Base-by-base conservation (phyloP, 2,797 vertebrate genomes). In the Cryptoblepharus egeriae region DNA sequence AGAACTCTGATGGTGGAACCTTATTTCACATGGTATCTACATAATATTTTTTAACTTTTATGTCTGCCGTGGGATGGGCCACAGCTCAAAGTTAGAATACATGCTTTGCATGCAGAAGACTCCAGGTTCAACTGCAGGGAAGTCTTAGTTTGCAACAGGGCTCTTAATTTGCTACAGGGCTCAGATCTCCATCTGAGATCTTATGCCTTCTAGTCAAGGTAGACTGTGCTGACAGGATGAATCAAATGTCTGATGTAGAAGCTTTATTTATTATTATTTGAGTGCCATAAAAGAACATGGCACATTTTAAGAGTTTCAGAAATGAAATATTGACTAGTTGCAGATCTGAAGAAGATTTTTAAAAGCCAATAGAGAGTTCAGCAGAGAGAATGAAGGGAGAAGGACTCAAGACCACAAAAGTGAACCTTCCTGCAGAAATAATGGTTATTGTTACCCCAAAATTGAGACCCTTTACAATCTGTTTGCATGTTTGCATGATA, bases 61-160 rank as follows among this genome's bases (percentile, higher is more conserved):
- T 85, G 81, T 85, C 64, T 87, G 77, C 85, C 86, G 86, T 45
- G 55, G 67, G 7, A 35, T 32, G 24, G 24, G 28, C 5, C 24
- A 37, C 8, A n/a, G 26, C 22, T 18, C 8, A 65, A 26, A 13
- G 45, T 7, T 49, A 49, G 45, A 49, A 12, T 49, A 49, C 9
- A 49, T 49, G 45, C 45, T 2, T 49, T 49, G 45, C 45, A 49
- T 49, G 12, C 8, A 49, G 45, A 49, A 49, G 45, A 49, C 45
- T 49, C 37, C 37, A 30, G 45, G 15, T 26, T 80, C 32, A 55
- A 37, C 24, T 22, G 26, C 67, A 60, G 35, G 55, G 15, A 58
- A 6, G 22, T 6, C 20, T 57, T 57, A 57, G 20, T 4, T 22
- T 57, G 55, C 55, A 57, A 57, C 79, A 73, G 42, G 45, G 58